These are phyloP conservation scores for Lochmaea capreae DNA, from an alignment of 2,888 invertebrate genomes.

Conservation along the genomic window DNA sequence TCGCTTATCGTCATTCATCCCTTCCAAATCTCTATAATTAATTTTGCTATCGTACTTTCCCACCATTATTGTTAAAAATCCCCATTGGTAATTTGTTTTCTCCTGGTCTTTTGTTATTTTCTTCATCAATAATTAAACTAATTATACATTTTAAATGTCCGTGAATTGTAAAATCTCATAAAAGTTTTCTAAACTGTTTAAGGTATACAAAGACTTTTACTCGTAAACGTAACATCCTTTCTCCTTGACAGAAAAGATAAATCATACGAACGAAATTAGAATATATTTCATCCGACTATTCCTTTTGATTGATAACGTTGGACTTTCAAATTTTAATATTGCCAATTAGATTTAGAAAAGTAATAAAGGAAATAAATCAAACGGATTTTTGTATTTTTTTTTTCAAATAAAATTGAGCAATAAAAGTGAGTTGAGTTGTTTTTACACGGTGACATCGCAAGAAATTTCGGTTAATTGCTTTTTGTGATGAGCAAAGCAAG, in stretches of 20 bases:
- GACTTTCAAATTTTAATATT: slow-evolving; percentile 27
- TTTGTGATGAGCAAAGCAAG: no score
- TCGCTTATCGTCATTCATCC: no score
- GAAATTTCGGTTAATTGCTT: not conserved
- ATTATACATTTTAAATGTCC: not conserved
- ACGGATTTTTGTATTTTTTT: slow-evolving; percentile 6
- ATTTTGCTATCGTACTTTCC: not conserved
- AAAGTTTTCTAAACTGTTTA: slow-evolving; percentile 3
- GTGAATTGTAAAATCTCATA: slow-evolving; percentile 17
- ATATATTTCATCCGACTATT: slow-evolving; percentile 19
- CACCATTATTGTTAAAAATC: not conserved
- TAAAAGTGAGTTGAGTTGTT: not conserved
- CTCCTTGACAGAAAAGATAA: slow-evolving; percentile 13
- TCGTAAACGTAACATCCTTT: slow-evolving; percentile 10
- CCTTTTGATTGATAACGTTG: slow-evolving; percentile 28
- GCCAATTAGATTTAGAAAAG: slow-evolving; percentile 26
- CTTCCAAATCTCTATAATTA: not conserved
- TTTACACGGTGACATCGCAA: not conserved
- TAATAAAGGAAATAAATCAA: slow-evolving; percentile 23
- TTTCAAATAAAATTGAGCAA: not conserved
- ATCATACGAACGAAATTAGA: slow-evolving; percentile 27
- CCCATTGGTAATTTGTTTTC: not conserved
- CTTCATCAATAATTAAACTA: not conserved
- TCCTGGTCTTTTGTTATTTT: not conserved
- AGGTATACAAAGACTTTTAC: slow-evolving; percentile 8